Evolutionary conservation across 2,113 vertebrate genomes (phyloP), one percentile per base, ranked within the genome.

Genomic region (Saccopteryx bilineata): DNA sequence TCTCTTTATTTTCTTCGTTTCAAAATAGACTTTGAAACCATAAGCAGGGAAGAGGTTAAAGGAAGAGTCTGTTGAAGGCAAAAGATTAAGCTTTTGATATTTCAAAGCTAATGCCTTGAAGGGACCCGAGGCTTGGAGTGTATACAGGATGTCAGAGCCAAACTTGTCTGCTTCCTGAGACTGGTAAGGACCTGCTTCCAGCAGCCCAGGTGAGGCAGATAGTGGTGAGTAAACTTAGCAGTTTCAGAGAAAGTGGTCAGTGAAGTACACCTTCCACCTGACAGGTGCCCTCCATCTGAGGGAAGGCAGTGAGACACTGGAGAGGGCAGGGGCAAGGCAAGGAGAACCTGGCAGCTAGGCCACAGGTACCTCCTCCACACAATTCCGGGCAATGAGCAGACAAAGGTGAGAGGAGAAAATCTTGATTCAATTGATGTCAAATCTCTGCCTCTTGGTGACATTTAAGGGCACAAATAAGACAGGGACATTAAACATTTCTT

Each of bases 11-110:
- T 39, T 69, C 50, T 39, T 28, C 19, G 71, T 31, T 66, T 93
- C 9, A 85, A 76, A 95, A 95, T 5, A 88, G 28, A 74, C 87
- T 83, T 68, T 81, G 71, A 95, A 97, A 93, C 28, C 33, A 26
- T n/a, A 87, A 86, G 14, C 11, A 52, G 13, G 54, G 61, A 91
- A 63, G 12, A 63, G 39, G 28, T 92, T 39, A 79, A 86, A 60
- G 78, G 58, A 68, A 89, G 58, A 83, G 69, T 65, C 68, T 90
- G 19, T 46, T 17, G 33, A 90, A 90, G 18, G 28, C 46, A 63
- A 56, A 71, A 79, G 15, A 39, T 68, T 17, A 94, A 92, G 81
- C 13, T 87, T 87, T 60, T 87, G 50, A 78, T 65, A 79, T 87
- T 39, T 87, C 46, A 65, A 94, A 75, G 52, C 61, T 61, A 50